These are phyloP conservation scores for Plagodis dolabraria DNA, from an alignment of 2,888 invertebrate species.

Conservation along the genomic window DNA sequence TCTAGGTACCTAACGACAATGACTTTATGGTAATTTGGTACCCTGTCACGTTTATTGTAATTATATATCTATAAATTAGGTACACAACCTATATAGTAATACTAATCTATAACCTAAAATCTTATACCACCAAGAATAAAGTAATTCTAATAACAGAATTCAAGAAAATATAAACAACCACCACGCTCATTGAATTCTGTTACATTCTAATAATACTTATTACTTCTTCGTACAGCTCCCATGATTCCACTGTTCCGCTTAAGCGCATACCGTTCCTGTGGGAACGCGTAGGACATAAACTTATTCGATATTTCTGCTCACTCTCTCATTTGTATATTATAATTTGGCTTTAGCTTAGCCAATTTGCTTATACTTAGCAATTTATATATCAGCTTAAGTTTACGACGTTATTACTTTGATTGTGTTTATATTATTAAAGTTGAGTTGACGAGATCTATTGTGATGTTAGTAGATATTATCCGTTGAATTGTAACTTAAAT, in stretches of 20 bases:
- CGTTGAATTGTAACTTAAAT: not conserved
- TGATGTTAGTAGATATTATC: conserved; percentile 14
- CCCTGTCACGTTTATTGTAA: no score
- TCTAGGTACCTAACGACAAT: no score
- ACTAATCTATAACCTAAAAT: no score
- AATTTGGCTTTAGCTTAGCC: conserved; percentile 70
- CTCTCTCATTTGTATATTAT: conserved; percentile 83
- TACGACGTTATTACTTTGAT: conserved; percentile 61
- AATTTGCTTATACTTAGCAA: conserved; percentile 24
- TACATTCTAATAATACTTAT: conserved; percentile 16
- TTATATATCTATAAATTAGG: no score
- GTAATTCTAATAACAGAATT: no score
- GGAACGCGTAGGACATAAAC: conserved; percentile 82
- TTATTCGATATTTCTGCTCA: conserved; percentile 83
- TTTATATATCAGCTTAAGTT: conserved; percentile 54
- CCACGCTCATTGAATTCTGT: no score
- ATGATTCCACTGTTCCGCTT: conserved; percentile 42
- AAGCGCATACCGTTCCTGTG: conserved; percentile 83
- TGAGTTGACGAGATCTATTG: conserved; percentile 30
- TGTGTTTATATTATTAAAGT: conserved; percentile 43
- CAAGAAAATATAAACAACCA: no score
- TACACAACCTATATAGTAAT: no score
- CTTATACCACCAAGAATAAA: no score
- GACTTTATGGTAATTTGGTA: no score
- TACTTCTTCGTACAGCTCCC: conserved; percentile 45